Conservation (phyloP, 2,888 invertebrate genomes). For the Lordiphosa andalusiaca region DNA sequence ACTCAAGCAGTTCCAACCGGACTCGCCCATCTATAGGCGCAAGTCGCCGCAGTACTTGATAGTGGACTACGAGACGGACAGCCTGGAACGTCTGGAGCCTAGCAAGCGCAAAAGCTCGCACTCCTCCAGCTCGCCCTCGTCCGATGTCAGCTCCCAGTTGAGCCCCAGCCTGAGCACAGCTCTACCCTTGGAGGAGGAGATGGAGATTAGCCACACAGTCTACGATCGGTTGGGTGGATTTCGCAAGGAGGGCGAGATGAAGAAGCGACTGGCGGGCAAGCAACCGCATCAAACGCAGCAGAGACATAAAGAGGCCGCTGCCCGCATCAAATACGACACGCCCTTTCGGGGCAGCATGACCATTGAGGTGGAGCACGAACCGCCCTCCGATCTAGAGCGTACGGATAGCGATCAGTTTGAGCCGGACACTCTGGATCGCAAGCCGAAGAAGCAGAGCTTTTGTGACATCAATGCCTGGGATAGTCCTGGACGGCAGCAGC, state of each 20-base stretch:
- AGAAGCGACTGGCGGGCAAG: constrained; percentile 56
- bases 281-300: constrained; percentile 40
- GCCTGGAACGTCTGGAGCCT: constrained; percentile 84
- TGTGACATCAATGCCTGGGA: constrained; percentile 81
- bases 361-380: constrained; percentile 91
- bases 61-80: constrained; percentile 88
- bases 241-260: constrained; percentile 77
- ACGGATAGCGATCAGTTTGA: constrained; percentile 88
- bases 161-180: constrained; percentile 88
- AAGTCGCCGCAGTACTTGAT: constrained; percentile 80
- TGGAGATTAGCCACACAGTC: constrained; percentile 89
- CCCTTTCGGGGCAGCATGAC: constrained; percentile 87
- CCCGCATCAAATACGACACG: constrained; percentile 84
- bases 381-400: constrained; percentile 87
- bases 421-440: constrained; percentile 91
- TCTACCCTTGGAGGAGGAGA: constrained; percentile 89
- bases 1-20: constrained; percentile 78
- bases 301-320: constrained; percentile 75
- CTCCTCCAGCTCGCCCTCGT: constrained; percentile 82
- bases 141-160: constrained; percentile 85
- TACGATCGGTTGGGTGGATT: constrained; percentile 81
- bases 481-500: constrained; percentile 69
- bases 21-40: constrained; percentile 79
- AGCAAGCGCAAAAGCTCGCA: constrained; percentile 80
- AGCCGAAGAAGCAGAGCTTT: constrained; percentile 84